Evolutionary conservation across 2,113 vertebrate genomes (phyloP).

Genomic region (Tragelaphus imberbis): DNA sequence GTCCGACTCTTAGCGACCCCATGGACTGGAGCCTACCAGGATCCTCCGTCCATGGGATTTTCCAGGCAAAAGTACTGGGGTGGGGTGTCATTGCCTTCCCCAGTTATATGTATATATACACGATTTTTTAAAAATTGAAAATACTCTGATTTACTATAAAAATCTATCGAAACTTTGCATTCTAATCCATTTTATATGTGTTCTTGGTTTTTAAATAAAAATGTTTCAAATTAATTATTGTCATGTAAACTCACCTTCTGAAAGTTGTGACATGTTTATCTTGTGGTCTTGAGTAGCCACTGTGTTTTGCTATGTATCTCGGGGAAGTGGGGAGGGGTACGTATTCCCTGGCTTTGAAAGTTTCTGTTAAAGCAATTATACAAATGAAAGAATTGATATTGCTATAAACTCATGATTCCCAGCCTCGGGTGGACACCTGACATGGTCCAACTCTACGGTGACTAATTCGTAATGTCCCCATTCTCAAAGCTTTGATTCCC

Average conservation of each 20-base stretch:
- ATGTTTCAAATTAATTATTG: neutral
- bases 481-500: neutral
- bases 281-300: neutral
- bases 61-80: too few relatives aligned
- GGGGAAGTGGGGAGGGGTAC: rapidly evolving
- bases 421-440: neutral
- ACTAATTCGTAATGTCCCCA: neutral
- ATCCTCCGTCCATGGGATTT: too few relatives aligned
- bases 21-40: too few relatives aligned
- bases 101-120: neutral
- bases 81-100: too few relatives aligned
- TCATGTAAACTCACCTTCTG: neutral
- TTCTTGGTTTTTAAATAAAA: neutral
- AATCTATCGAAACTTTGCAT: neutral
- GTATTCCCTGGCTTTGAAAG: neutral
- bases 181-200: neutral
- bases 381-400: neutral
- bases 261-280: neutral
- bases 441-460: neutral
- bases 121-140: neutral
- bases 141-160: neutral
- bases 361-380: neutral
- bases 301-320: neutral
- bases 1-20: too few relatives aligned
- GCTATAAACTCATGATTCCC: neutral